Base-by-base conservation (phyloP, 2,888 invertebrate species). In the Graphium colonna region DNA sequence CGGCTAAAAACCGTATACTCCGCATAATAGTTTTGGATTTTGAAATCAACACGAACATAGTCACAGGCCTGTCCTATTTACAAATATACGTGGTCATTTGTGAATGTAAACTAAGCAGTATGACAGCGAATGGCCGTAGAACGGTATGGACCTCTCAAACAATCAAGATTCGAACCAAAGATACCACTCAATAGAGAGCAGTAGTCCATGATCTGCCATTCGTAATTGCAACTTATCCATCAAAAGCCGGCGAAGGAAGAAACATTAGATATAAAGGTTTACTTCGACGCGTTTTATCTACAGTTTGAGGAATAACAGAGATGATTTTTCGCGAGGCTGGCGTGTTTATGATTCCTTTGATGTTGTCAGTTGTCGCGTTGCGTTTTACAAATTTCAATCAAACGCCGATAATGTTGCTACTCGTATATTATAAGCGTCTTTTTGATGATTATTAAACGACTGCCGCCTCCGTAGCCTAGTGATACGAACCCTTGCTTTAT, bases 121-220 rank as follows among this genome's bases (percentile, higher is more conserved):
- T 82, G 79, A 77, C 17, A 75, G 73, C 75, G 74, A 70, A 72
- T 36, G 33, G 43, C 33, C 15, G 40, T 40, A 21, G 42, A 31
- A 26, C 48, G 33, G 48, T 36, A 18, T 26, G 47, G 39, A 9
- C 18, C n/a, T 49, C 49, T 51, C 47, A 69, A 82, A 85, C 86
- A 84, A 87, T 86, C 82, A 78, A 81, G 88, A 88, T 88, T 73
- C 69, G 77, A 79, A 69, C 68, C 73, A 62, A 60, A 73, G 88
- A 88, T 88, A 88, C 73, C 71, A 74, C 77, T 73, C 85, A 85
- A 85, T 79, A 82, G 82, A 71, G 78, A 80, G 82, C 82, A 74
- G 83, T 85, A 87, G n/a, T 86, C 78, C 87, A 86, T 86, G 85
- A 86, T 84, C 82, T 84, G 79, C 83, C 79, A 73, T 82, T 85